Conservation (phyloP, 2,888 invertebrate species). For the Caenorhabditis wallacei region DNA sequence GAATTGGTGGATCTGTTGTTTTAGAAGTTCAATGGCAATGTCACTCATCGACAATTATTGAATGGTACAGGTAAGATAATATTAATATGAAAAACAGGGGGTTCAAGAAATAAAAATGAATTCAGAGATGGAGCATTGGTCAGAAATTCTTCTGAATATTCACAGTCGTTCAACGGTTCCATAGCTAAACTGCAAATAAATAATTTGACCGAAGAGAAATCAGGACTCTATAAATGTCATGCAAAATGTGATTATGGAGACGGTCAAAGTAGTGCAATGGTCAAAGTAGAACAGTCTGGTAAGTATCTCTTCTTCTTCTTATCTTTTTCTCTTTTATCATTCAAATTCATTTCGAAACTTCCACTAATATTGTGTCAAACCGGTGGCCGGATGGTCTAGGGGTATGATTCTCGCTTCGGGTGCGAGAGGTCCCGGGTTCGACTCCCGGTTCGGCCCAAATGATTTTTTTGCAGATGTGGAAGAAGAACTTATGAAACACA, state of each 20-base stretch:
- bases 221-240: constrained; percentile 81
- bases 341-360: not conserved
- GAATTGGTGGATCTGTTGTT: constrained; percentile 75
- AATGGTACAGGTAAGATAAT: constrained; percentile 80
- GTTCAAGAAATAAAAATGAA: no score
- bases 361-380: not conserved
- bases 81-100: no score
- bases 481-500: constrained; percentile 63
- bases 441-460: constrained; percentile 77
- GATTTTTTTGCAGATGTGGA: constrained; percentile 56
- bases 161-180: constrained; percentile 79
- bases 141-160: constrained; percentile 70
- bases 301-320: constrained; percentile 10
- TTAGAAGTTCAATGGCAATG: constrained; percentile 81
- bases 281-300: constrained; percentile 78
- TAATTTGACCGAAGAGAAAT: constrained; percentile 75
- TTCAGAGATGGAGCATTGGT: constrained; percentile 79
- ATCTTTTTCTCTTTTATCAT: not conserved
- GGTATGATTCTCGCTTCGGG: constrained; percentile 83
- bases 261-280: constrained; percentile 80
- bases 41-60: constrained; percentile 80
- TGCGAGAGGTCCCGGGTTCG: constrained; percentile 83
- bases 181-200: constrained; percentile 77
- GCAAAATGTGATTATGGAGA: constrained; percentile 82
- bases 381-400: constrained; percentile 78